Conservation (phyloP, 2,888 invertebrate species). For the Phragmatobia fuliginosa region DNA sequence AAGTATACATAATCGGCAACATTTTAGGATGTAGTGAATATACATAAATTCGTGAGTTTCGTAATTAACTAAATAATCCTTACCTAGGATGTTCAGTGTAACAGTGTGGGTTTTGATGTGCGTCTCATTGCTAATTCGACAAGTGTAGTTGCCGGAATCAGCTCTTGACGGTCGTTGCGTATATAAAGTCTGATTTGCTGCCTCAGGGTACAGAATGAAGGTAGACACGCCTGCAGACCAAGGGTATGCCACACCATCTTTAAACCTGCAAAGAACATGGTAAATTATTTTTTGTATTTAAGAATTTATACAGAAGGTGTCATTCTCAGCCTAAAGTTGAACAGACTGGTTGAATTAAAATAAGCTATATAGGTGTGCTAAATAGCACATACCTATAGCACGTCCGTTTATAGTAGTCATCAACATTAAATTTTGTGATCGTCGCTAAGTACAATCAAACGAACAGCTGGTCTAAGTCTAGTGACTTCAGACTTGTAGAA, state of each 20-base stretch:
- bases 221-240: slow-evolving; percentile 91
- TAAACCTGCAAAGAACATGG: slow-evolving; percentile 87
- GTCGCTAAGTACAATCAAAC: background rate
- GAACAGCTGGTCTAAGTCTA: background rate
- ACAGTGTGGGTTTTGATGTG: slow-evolving; percentile 88
- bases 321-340: background rate
- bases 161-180: slow-evolving; percentile 87
- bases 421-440: background rate
- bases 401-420: background rate
- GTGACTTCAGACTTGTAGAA: background rate
- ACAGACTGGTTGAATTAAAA: background rate
- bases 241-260: slow-evolving; percentile 91
- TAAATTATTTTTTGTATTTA: background rate
- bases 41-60: background rate
- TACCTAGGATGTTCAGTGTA: slow-evolving; percentile 89
- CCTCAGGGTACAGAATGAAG: slow-evolving; percentile 91
- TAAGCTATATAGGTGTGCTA: background rate
- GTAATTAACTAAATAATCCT: slow-evolving; percentile 53
- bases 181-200: slow-evolving; percentile 93
- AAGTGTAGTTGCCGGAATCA: slow-evolving; percentile 92
- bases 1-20: too few species aligned
- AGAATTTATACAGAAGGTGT: background rate
- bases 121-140: slow-evolving; percentile 90
- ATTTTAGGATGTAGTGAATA: too few species aligned
- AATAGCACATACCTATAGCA: background rate